Percentiles rank a stretch among this genome's conserved stretches.
These are phyloP conservation scores for Archocentrus centrarchus DNA, from an alignment of 2,113 vertebrate genomes.

Conservation along the genomic window DNA sequence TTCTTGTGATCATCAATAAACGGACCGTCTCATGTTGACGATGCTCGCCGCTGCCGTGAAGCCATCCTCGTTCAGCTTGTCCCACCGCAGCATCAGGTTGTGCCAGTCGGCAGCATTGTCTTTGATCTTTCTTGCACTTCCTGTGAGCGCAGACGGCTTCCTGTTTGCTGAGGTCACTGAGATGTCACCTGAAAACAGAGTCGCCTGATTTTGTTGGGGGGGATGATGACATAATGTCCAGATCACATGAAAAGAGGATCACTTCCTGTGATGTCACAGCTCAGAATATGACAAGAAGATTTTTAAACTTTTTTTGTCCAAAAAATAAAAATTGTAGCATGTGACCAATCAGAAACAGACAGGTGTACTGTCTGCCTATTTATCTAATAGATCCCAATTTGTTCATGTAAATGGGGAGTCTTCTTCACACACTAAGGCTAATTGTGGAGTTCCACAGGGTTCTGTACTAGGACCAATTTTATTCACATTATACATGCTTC, in stretches of 20 bases:
- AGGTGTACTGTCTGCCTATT: no score
- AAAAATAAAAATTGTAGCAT: no score
- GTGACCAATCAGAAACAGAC: no score
- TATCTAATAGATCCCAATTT: no score
- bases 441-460: no score
- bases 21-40: conserved; percentile 79
- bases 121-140: conserved; percentile 91
- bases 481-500: no score
- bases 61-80: conserved; percentile 85
- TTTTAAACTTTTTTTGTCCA: not conserved
- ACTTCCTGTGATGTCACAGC: not conserved
- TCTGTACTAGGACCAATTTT: no score
- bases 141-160: conserved; percentile 82
- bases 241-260: not conserved
- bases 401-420: no score
- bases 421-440: no score
- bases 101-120: conserved; percentile 96
- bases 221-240: not conserved
- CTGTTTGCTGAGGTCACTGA: conserved; percentile 70
- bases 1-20: not conserved
- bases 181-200: conserved; percentile 34
- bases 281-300: not conserved
- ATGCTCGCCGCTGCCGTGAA: conserved; percentile 83
- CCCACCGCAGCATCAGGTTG: conserved; percentile 93
- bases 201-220: not conserved